phyloP scores from a whole-genome alignment of 2,113 vertebrate species.

The Peromyscus californicus region DNA sequence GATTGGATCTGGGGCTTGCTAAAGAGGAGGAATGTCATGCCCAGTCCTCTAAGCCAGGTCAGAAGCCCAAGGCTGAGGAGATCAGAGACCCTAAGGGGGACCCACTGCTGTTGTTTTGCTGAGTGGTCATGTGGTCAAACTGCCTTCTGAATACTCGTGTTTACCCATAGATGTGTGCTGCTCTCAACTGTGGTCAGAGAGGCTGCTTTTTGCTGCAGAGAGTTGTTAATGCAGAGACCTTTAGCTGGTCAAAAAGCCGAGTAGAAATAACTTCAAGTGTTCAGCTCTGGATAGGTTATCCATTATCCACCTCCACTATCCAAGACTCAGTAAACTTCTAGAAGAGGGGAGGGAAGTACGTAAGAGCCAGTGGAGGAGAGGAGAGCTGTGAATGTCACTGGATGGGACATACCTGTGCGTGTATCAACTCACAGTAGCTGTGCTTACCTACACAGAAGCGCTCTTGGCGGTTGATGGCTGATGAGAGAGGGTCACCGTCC shows the following conservation, averaged over 20 bases:
- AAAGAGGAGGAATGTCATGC: neutral
- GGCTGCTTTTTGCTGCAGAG: neutral
- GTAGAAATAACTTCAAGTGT: neutral
- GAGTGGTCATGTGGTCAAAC: neutral
- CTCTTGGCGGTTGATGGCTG: neutral
- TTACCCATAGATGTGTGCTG: neutral
- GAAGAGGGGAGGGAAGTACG: neutral
- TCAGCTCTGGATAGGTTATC: neutral
- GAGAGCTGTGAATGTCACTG: too few relatives aligned
- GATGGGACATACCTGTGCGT: too few relatives aligned
- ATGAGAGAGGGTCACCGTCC: neutral
- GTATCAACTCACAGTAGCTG: neutral
- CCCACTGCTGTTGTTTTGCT: neutral
- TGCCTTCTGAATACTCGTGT: neutral
- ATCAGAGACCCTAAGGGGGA: neutral
- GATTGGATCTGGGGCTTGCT: neutral
- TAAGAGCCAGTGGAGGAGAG: neutral
- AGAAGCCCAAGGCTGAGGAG: neutral
- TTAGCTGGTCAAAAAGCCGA: neutral
- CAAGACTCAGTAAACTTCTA: too few relatives aligned
- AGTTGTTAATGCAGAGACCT: neutral
- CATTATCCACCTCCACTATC: neutral
- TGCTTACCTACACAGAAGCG: neutral
- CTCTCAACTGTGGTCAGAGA: neutral
- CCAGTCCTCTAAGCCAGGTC: neutral